Evolutionary conservation across 1,140 invertebrate genomes (phyloP), one percentile per base, ranked within the genome.

Genomic region (Bombus confusus): DNA sequence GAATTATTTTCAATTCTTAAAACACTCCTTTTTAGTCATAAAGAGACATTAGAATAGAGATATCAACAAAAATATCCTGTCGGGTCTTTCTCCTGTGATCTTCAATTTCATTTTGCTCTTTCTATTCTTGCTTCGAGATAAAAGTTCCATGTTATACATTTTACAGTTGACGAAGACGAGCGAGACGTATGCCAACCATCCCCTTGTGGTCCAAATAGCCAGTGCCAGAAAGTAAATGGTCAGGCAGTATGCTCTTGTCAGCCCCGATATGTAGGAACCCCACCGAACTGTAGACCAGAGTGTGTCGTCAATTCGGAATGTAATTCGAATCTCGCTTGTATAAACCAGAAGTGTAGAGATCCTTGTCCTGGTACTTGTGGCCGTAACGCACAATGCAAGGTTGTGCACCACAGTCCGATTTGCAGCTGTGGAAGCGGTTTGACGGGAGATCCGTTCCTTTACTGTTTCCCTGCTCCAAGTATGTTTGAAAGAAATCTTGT

Each of bases 321-420:
- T 95, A 94, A 96, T 69, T 93, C 95, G 22, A 96, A 96, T 83
- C 96, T 96, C 91, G 97, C 97, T 2, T 98, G 97, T 92, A 95
- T 97, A 34, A 97, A 97, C 93, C 96, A 97, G 91, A 97, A 97
- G 95, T 98, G 98, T 92, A 95, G 96, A 59, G 96, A 98, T 92
- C 97, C 97, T n/a, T 98, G 98, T 86, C 96, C 96, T 25, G 97
- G 97, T 80, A 96, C 96, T 25, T 98, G 98, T 94, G 98, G 98
- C 15, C 93, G 96, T 18, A 96, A 97, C 91, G 96, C 97, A 1
- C 96, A 96, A 73, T 98, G 97, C 91, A 95, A 96, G 90, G 97
- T 97, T 8, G 94, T 96, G 8, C 95, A 95, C 86, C 96, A 96
- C 79, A 96, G 94, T 90, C 94, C 95, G 0, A 96, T 97, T 87